These are phyloP conservation scores for Ursus arctos DNA, from an alignment of 2,113 vertebrate species.

Conservation along the genomic window DNA sequence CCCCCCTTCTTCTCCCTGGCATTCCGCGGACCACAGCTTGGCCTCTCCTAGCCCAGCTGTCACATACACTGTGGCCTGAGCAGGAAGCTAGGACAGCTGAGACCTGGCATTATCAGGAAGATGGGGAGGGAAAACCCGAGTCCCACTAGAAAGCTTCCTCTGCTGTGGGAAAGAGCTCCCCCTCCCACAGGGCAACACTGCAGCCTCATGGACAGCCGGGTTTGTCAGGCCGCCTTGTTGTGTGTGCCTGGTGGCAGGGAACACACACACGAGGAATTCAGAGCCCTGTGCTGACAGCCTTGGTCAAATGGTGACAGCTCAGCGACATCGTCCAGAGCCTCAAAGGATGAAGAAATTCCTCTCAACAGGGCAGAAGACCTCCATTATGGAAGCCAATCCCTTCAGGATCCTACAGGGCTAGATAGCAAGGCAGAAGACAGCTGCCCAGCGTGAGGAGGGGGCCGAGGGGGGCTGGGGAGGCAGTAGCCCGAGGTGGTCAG, in stretches of 20 bases:
- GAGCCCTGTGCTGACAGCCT: background rate
- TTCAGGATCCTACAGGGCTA: background rate
- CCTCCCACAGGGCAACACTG: background rate
- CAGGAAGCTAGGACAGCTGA: background rate
- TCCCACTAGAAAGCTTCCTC: background rate
- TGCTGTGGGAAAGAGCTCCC: background rate
- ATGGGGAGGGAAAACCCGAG: background rate
- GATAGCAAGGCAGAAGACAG: background rate
- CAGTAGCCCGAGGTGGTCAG: background rate
- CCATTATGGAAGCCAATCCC: background rate
- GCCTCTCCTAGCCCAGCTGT: background rate
- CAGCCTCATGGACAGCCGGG: background rate
- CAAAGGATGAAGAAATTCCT: background rate
- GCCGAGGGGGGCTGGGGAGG: background rate
- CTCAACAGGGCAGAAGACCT: background rate
- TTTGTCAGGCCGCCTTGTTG: background rate
- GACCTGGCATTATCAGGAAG: background rate
- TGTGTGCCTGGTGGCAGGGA: background rate
- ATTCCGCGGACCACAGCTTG: background rate
- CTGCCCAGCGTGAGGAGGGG: background rate
- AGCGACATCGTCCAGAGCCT: background rate
- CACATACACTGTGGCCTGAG: background rate
- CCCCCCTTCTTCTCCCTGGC: fast-evolving
- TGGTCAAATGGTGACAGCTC: background rate
- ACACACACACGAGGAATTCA: background rate